Percentiles rank a stretch among this genome's conserved stretches.
phyloP scores from a whole-genome alignment of 2,113 vertebrate species.

The Chloropsis hardwickii region DNA sequence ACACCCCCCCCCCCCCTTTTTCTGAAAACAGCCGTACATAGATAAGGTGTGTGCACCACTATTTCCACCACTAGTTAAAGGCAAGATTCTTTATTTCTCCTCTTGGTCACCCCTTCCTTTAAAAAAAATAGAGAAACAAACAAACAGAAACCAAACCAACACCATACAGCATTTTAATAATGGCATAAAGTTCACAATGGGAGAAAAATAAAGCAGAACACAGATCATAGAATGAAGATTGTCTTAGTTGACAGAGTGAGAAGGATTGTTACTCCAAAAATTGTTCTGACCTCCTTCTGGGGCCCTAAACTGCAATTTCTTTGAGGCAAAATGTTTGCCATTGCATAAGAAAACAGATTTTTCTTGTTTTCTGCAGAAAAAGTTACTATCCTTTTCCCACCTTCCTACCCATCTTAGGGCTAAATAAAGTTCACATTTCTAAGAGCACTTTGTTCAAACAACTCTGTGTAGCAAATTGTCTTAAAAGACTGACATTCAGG shows the following conservation, averaged over 20 bases:
- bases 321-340: not conserved
- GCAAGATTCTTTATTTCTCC: not conserved
- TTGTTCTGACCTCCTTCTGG: not conserved
- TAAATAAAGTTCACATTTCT: not conserved
- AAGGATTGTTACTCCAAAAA: not conserved
- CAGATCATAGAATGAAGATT: not conserved
- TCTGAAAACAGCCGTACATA: not conserved
- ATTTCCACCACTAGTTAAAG: not conserved
- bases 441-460: not conserved
- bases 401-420: not conserved
- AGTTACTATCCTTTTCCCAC: not conserved
- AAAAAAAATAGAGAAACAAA: too few species aligned
- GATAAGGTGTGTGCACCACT: not conserved
- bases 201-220: not conserved
- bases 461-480: not conserved
- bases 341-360: not conserved
- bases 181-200: not conserved
- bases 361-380: not conserved
- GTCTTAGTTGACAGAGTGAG: not conserved
- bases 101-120: not conserved
- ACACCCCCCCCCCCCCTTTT: accelerated
- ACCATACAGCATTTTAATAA: not conserved
- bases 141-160: not conserved
- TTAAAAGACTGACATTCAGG: not conserved
- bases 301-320: not conserved